These are phyloP conservation scores for Zaprionus gabonicus DNA, from an alignment of 1,140 invertebrate genomes.

Conservation along the genomic window DNA sequence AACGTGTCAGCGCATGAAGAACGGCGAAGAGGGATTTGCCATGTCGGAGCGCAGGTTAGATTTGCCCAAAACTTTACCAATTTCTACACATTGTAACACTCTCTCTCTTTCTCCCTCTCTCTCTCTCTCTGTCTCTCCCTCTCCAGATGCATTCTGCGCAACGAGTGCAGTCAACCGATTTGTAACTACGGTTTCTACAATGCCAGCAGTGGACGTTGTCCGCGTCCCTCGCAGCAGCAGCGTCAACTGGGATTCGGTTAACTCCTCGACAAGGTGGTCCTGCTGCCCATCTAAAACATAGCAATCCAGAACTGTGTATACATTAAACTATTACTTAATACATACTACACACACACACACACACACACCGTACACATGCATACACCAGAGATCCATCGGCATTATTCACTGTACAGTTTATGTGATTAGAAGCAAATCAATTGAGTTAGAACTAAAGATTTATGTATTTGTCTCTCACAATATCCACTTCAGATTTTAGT, in stretches of 20 bases:
- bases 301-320: slow-evolving; percentile 67
- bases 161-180: slow-evolving; percentile 63
- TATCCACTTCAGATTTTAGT: neutral
- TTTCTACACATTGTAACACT: neutral
- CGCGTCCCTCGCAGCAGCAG: slow-evolving; percentile 43
- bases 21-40: slow-evolving; percentile 77
- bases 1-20: slow-evolving; percentile 73
- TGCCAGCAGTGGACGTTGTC: slow-evolving; percentile 67
- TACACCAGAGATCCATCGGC: slow-evolving; percentile 3
- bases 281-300: slow-evolving; percentile 34
- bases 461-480: neutral
- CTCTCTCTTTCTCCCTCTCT: neutral
- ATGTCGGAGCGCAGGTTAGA: slow-evolving; percentile 71
- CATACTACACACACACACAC: slow-evolving; percentile 11
- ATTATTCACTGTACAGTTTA: slow-evolving; percentile 24
- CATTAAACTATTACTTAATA: slow-evolving; percentile 48
- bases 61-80: neutral
- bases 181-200: slow-evolving; percentile 71
- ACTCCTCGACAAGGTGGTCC: slow-evolving; percentile 15
- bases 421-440: slow-evolving; percentile 13
- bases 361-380: slow-evolving; percentile 3
- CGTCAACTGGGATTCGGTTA: slow-evolving; percentile 58
- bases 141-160: slow-evolving; percentile 61
- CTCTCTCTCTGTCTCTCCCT: neutral
- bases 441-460: neutral